A percentile compares a stretch with the other conserved stretches of the same genome.
phyloP scores from a whole-genome alignment of 2,888 invertebrate genomes.

The Stenurella melanura region DNA sequence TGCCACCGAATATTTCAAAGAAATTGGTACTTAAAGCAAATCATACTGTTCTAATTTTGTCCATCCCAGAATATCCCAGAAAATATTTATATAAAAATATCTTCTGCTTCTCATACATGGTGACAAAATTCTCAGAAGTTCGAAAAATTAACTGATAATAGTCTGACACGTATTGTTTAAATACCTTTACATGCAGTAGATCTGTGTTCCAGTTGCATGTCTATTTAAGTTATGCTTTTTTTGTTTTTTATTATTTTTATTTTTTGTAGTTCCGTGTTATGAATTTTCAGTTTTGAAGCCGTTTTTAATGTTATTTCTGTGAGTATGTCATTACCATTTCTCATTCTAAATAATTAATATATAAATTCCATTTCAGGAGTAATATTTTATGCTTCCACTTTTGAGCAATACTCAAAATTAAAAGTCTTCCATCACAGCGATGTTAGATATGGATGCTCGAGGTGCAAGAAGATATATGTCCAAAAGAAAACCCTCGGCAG shows the following conservation, averaged over 20 bases:
- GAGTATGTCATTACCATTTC: neutral
- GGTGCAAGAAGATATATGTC: slow-evolving; percentile 58
- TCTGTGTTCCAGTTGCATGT: slow-evolving; percentile 19
- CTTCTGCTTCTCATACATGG: no score
- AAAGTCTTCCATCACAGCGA: slow-evolving; percentile 62
- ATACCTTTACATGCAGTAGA: neutral
- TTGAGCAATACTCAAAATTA: slow-evolving; percentile 66
- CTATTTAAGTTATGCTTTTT: slow-evolving; percentile 1
- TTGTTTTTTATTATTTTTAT: slow-evolving; percentile 14
- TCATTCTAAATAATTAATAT: neutral
- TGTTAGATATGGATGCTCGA: slow-evolving; percentile 57
- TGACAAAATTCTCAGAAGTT: no score
- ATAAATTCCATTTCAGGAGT: slow-evolving; percentile 40
- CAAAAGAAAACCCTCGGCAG: slow-evolving; percentile 63
- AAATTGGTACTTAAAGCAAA: no score
- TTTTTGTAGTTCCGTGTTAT: slow-evolving; percentile 13
- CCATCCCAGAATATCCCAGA: no score
- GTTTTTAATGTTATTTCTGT: slow-evolving; percentile 16
- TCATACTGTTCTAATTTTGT: no score
- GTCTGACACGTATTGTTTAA: no score
- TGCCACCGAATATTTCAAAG: no score
- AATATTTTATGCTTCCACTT: slow-evolving; percentile 64
- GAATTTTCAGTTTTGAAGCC: neutral
- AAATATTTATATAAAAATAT: no score
- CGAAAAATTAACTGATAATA: no score